phyloP scores from a whole-genome alignment of 2,888 invertebrate genomes.

The Noctua janthina region DNA sequence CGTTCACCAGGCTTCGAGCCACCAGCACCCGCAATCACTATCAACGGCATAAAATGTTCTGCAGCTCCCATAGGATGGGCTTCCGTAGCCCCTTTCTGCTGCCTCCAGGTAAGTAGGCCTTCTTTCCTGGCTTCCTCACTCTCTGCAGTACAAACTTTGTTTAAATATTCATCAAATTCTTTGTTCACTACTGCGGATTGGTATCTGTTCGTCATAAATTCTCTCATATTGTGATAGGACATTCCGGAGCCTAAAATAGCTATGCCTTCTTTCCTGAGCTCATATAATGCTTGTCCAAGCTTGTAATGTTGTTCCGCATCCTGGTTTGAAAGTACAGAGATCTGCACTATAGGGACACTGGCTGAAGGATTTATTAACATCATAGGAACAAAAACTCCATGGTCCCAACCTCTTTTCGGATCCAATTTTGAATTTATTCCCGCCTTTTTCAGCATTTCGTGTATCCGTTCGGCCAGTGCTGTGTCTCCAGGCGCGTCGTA shows the following conservation, averaged over 20 bases:
- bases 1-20: constrained; percentile 79
- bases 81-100: constrained; percentile 81
- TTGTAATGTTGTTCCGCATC: constrained; percentile 83
- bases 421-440: constrained; percentile 84
- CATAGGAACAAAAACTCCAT: constrained; percentile 89
- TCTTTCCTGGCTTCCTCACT: constrained; percentile 75
- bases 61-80: constrained; percentile 84
- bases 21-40: constrained; percentile 85
- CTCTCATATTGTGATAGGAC: constrained; percentile 88
- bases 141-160: constrained; percentile 80
- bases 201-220: constrained; percentile 75
- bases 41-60: constrained; percentile 86
- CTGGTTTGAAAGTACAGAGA: constrained; percentile 83
- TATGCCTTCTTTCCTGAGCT: constrained; percentile 85
- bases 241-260: constrained; percentile 86
- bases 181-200: constrained; percentile 78
- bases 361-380: constrained; percentile 86
- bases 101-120: constrained; percentile 79
- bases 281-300: constrained; percentile 79
- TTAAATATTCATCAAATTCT: constrained; percentile 84
- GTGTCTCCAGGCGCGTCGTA: constrained; percentile 86
- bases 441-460: constrained; percentile 76
- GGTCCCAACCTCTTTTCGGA: constrained; percentile 86
- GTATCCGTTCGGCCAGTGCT: constrained; percentile 79
- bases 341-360: constrained; percentile 84